A percentile compares a stretch with the other conserved stretches of the same genome.
phyloP scores from a whole-genome alignment of 2,888 invertebrate genomes.

The Meganola albula region DNA sequence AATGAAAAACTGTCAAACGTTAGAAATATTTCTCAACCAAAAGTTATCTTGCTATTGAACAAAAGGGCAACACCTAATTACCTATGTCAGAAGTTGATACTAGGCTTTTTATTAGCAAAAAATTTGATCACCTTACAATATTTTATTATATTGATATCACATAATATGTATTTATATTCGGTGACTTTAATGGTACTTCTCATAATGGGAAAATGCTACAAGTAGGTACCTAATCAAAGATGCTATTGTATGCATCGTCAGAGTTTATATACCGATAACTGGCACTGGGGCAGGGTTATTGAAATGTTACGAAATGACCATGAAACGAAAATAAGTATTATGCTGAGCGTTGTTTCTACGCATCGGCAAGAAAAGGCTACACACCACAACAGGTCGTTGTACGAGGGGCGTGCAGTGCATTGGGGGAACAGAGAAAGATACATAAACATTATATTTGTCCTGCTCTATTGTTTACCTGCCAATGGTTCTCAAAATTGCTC shows the following conservation, averaged over 20 bases:
- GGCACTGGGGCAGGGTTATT: slow-evolving; percentile 45
- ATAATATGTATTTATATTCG: too few relatives aligned
- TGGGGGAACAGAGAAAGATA: slow-evolving; percentile 51
- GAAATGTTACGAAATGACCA: slow-evolving; percentile 69
- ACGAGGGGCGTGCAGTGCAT: slow-evolving; percentile 45
- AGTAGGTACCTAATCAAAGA: slow-evolving; percentile 27
- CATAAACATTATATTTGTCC: slow-evolving; percentile 57
- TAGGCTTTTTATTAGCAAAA: too few relatives aligned
- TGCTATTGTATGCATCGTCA: slow-evolving; percentile 29
- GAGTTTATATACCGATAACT: slow-evolving; percentile 49
- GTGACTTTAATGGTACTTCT: too few relatives aligned
- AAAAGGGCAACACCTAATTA: too few relatives aligned
- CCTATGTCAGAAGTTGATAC: too few relatives aligned
- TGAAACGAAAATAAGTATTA: slow-evolving; percentile 66
- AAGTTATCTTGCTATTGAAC: too few relatives aligned
- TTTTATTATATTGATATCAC: too few relatives aligned
- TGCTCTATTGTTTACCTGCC: slow-evolving; percentile 36
- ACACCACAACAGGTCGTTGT: slow-evolving; percentile 63
- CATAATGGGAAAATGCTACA: too few relatives aligned
- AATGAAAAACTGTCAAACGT: too few relatives aligned
- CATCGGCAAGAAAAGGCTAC: slow-evolving; percentile 49
- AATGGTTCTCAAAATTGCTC: slow-evolving; percentile 44
- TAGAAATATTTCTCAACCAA: too few relatives aligned
- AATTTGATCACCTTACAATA: too few relatives aligned
- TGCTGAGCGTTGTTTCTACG: slow-evolving; percentile 52